Base-by-base conservation (phyloP, 1,140 invertebrate species). In the Papilio helenus region DNA sequence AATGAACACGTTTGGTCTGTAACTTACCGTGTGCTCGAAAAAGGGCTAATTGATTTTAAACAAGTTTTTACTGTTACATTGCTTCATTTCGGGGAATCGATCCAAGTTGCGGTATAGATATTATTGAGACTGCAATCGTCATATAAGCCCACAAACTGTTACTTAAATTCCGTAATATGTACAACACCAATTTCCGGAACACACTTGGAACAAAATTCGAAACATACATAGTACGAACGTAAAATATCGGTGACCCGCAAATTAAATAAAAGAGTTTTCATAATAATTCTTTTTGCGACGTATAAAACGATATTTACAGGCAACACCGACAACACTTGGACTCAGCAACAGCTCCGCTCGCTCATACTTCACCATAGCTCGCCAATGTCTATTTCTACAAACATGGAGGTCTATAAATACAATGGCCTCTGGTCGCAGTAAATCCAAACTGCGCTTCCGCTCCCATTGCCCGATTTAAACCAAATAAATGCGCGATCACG, bases 381-480 rank as follows among this genome's bases (percentile, higher is more conserved):
- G 76, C 74, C 65, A 49, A 9, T 16, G 18, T 72, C 68, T 72
- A 72, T 72, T 72, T 10, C 71, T 72, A 72, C n/a, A 20, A 8
- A 39, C n/a, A 72, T 44, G 29, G 7, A 12, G 23, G 44, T 83
- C 79, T 81, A 84, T 80, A 79, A 81, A 20, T 79, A 23, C 55
- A 68, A 39, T 79, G 74, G 76, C 81, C 79, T 79, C 83, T 84
- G 80, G 82, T 80, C 81, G 61, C 80, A 79, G 77, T 85, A 81
- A 84, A 84, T 84, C 79, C 65, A 79, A 76, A 58, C 73, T 79
- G 82, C 49, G 81, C 65, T 79, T 79, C 61, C 79, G 79, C 39
- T 81, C 79, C 58, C 72, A 42, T 81, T 74, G 79, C 81, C 81
- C 72, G 76, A 81, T 82, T 82, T 77, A 51, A 79, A 34, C 26